Evolutionary conservation across 2,888 invertebrate species (phyloP), one percentile per base, ranked within the genome.

Genomic region (Linhomoeus sp.): DNA sequence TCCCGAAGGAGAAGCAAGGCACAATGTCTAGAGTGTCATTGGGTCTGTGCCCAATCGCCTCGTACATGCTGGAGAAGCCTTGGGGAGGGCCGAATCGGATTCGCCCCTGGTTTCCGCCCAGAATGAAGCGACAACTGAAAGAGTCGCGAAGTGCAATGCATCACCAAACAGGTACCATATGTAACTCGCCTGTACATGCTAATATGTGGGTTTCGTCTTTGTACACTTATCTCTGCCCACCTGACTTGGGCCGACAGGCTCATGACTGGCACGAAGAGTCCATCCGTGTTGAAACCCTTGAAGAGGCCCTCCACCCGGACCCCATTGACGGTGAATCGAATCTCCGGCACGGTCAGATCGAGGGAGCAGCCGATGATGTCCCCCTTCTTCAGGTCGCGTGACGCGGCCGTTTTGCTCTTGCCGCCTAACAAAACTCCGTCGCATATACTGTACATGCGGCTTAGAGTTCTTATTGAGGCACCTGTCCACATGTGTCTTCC

Each of bases 231-330:
- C 5, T n/a, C 17, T 19, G 37, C 23, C n/a, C 65, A 84, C 84
- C 84, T 90, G 42, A 92, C 71, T 70, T 90, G 92, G 24, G 97
- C 88, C 1, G 94, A 92, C 63, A 92, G 82, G 62, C 92, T 92
- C 69, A 97, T 85, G 7, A 80, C 85, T 0, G 97, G 97, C 67
- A 87, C 92, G 71, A 99, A 99, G 85, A 94, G 92, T 52, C 97
- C 94, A 60, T 90, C 88, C 50, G 87, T 69, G 66, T 97, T 97
- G 69, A 97, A 99, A 66, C 87, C 81, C 41, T 84, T 79, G 68
- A 94, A 94, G 51, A 81, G 81, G 0, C 90, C 94, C 38, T 76
- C 76, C 44, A 88, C 78, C 55, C 78, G 76, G 12, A 72, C 67
- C 2, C 97, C 97, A 67, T 99, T 99, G 64, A 97, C 81, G 57